Conservation (phyloP, 2,888 invertebrate genomes). For the Himalopsyche tibetana region DNA sequence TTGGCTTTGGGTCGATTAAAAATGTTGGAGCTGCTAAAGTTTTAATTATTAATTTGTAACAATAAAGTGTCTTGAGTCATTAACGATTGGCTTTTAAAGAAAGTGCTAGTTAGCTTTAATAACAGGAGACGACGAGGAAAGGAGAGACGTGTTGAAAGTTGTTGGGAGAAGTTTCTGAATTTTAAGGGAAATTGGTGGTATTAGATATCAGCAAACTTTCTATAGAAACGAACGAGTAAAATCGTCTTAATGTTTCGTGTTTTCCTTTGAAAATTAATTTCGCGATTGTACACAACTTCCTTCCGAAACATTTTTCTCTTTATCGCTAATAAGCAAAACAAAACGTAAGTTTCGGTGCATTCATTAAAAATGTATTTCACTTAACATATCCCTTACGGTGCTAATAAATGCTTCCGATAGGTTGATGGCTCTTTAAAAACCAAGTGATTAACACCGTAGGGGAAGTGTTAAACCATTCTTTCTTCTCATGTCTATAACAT, state of each 20-base stretch:
- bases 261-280: conserved; percentile 5
- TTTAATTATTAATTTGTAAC: conserved; percentile 48
- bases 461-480: too few relatives aligned
- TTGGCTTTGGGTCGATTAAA: conserved; percentile 32
- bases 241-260: neutral
- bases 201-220: conserved; percentile 7
- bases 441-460: too few relatives aligned
- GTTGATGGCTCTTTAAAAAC: too few relatives aligned
- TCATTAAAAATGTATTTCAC: too few relatives aligned
- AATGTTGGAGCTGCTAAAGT: conserved; percentile 4
- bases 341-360: too few relatives aligned
- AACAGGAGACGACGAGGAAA: conserved; percentile 34
- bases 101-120: neutral
- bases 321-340: too few relatives aligned
- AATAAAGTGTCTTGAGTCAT: conserved; percentile 41
- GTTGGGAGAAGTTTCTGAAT: neutral
- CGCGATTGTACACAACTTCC: neutral
- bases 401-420: too few relatives aligned
- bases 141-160: conserved; percentile 5
- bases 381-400: too few relatives aligned
- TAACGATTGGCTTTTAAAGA: conserved; percentile 46
- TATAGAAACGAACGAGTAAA: neutral
- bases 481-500: too few relatives aligned
- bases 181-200: conserved; percentile 8
- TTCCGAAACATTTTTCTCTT: neutral